These are phyloP conservation scores for Teleogryllus occipitalis DNA, from an alignment of 1,140 invertebrate genomes.

Conservation along the genomic window DNA sequence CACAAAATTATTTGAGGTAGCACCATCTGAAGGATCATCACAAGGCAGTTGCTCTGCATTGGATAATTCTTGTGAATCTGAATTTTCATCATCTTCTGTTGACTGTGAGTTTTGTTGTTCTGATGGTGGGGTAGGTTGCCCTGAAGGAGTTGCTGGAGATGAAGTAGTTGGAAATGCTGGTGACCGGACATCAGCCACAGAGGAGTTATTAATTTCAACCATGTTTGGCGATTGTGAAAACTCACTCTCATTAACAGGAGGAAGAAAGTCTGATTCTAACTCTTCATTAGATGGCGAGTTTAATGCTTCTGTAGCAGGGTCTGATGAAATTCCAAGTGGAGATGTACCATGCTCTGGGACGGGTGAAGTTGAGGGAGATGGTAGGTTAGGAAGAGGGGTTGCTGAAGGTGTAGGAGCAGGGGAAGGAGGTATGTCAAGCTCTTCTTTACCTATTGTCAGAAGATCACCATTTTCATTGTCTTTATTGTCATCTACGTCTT, in stretches of 20 bases:
- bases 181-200: constrained; percentile 3
- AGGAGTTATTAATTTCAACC: constrained; percentile 11
- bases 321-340: neutral
- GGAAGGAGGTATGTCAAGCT: neutral
- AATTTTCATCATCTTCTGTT: neutral
- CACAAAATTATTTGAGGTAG: constrained; percentile 6
- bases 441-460: neutral
- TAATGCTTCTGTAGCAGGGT: neutral
- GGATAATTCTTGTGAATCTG: neutral
- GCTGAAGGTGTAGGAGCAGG: neutral
- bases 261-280: constrained; percentile 14
- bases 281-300: constrained; percentile 19
- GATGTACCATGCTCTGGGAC: neutral
- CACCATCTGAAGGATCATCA: constrained; percentile 1
- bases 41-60: neutral
- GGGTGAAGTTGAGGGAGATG: neutral
- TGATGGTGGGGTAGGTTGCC: neutral
- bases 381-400: neutral
- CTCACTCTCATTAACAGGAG: constrained; percentile 12
- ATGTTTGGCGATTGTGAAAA: constrained; percentile 14
- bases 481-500: constrained; percentile 5
- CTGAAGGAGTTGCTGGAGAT: constrained; percentile 11
- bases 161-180: constrained; percentile 14
- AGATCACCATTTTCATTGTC: neutral
- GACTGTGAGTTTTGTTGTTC: neutral